Evolutionary conservation across 2,113 vertebrate species (phyloP).

Genomic region (Syrmaticus mikado): DNA sequence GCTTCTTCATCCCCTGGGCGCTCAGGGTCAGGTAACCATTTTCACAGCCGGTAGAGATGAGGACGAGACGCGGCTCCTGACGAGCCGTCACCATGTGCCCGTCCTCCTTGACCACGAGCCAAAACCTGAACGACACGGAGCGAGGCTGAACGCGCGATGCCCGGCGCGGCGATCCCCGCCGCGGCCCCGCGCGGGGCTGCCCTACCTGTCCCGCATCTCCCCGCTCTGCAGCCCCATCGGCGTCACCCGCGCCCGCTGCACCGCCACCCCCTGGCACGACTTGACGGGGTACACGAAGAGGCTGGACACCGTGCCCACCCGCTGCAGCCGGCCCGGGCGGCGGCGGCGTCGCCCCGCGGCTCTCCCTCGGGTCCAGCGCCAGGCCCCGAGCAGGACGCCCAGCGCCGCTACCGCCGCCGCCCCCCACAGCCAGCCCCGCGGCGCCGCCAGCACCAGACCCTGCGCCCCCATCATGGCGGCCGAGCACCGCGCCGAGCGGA

Average conservation of each 20-base stretch:
- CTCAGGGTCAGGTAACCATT: conserved; percentile 70
- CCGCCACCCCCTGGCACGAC: conserved; percentile 84
- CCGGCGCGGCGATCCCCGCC: accelerated
- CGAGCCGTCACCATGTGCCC: conserved; percentile 89
- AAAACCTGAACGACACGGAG: conserved; percentile 79
- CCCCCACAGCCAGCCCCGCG: too few relatives aligned
- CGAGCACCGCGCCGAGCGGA: too few relatives aligned
- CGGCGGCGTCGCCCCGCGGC: conserved; percentile 52
- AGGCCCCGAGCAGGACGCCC: too few relatives aligned
- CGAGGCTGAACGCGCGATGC: accelerated
- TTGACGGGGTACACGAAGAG: conserved; percentile 90
- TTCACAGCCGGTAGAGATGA: conserved; percentile 79
- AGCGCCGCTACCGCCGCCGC: too few relatives aligned
- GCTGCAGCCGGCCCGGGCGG: conserved; percentile 58
- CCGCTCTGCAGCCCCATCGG: conserved; percentile 83
- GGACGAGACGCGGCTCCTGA: conserved; percentile 89
- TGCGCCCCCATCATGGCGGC: too few relatives aligned
- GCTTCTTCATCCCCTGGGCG: conserved; percentile 82
- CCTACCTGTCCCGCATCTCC: conserved; percentile 87
- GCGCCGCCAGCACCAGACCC: too few relatives aligned
- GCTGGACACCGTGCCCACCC: conserved; percentile 85
- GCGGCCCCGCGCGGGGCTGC: neutral
- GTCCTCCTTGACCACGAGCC: conserved; percentile 88
- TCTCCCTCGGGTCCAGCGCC: conserved; percentile 24
- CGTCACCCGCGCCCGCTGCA: conserved; percentile 80